Evolutionary conservation across 2,797 vertebrate species (phyloP).

Genomic region (Potorous gilbertii): DNA sequence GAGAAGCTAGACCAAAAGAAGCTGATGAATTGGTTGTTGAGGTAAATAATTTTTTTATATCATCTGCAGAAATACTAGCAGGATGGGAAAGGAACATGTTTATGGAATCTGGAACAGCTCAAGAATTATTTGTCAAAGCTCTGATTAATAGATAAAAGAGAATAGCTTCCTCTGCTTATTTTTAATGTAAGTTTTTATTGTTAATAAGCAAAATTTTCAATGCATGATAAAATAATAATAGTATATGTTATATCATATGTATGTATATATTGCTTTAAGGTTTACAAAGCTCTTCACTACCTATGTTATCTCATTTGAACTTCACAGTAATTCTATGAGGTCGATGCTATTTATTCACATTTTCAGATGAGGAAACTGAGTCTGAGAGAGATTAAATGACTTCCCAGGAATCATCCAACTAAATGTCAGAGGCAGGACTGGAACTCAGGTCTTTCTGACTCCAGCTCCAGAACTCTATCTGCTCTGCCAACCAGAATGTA

Average conservation of each 20-base stretch:
- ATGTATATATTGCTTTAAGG: background rate
- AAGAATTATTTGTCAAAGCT: background rate
- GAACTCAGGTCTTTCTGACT: background rate
- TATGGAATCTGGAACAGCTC: background rate
- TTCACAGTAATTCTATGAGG: background rate
- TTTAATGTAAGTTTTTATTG: conserved; percentile 38
- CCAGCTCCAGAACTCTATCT: background rate
- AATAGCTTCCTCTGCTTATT: conserved; percentile 5
- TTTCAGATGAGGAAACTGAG: background rate
- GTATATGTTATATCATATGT: background rate
- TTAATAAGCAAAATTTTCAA: conserved; percentile 36
- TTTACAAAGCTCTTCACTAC: background rate
- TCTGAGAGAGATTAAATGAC: background rate
- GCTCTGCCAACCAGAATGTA: background rate
- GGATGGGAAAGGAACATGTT: background rate
- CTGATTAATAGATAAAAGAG: background rate
- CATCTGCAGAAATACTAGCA: conserved; percentile 7
- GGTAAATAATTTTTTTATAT: conserved; percentile 18
- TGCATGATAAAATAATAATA: conserved; percentile 5
- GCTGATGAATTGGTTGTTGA: background rate
- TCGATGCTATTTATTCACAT: background rate
- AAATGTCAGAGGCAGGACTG: background rate
- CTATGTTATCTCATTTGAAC: background rate
- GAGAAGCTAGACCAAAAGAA: background rate
- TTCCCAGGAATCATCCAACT: background rate